A percentile compares a stretch with the other conserved stretches of the same genome.
Evolutionary conservation across 2,797 vertebrate genomes (phyloP).

Genomic region (Ceryle rudis): DNA sequence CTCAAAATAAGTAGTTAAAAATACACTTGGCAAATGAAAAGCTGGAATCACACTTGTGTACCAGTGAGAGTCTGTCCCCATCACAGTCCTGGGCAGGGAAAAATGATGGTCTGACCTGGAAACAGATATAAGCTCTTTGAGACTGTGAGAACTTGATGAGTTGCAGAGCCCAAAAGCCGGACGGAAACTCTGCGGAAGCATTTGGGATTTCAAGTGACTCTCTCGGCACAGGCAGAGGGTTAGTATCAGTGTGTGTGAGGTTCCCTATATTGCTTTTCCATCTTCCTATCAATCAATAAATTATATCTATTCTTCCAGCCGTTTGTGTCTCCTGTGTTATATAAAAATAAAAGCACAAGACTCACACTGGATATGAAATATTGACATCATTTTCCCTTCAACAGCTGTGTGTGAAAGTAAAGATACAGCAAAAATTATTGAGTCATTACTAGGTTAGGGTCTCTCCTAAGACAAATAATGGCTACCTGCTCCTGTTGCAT

Average conservation of each 20-base stretch:
- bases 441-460: background rate
- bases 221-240: background rate
- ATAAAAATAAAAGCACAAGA: background rate
- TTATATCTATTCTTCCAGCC: background rate
- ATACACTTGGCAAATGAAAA: constrained; percentile 46
- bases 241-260: background rate
- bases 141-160: background rate
- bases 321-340: background rate
- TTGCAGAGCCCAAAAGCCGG: background rate
- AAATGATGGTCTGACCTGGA: background rate
- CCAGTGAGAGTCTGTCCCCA: background rate
- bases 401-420: background rate
- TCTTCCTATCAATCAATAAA: background rate
- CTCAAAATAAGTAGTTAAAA: constrained; percentile 53
- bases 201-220: background rate
- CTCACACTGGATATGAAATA: background rate
- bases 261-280: background rate
- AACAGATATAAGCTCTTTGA: background rate
- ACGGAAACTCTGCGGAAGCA: background rate
- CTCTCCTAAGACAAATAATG: background rate
- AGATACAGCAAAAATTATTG: background rate
- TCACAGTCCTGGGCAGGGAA: background rate
- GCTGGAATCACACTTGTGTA: background rate
- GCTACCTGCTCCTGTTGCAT: background rate
- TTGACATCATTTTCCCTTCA: background rate